A percentile compares a stretch with the other conserved stretches of the same genome.
These are phyloP conservation scores for Chloropsis hardwickii DNA, from an alignment of 2,113 vertebrate species.

Conservation along the genomic window DNA sequence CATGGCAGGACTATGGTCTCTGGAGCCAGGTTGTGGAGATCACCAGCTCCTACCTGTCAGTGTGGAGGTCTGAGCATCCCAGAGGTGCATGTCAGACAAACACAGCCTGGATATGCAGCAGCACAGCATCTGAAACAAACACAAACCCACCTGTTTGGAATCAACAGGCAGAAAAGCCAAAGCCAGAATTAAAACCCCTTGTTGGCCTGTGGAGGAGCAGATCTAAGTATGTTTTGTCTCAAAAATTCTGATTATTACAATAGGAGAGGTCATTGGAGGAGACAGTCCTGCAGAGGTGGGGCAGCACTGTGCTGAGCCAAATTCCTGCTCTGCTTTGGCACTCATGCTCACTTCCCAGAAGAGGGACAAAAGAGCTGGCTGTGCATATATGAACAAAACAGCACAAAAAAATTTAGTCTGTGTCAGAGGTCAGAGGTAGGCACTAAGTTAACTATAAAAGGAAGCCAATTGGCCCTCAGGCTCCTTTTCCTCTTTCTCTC, in stretches of 20 bases:
- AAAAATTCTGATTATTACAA: neutral
- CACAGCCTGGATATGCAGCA: neutral
- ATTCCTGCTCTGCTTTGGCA: neutral
- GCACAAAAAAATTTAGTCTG: neutral
- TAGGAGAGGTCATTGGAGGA: neutral
- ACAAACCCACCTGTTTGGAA: neutral
- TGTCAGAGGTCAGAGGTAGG: too few species aligned
- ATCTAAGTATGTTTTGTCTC: neutral
- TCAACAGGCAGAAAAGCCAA: neutral
- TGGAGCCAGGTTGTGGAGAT: neutral
- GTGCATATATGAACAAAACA: neutral
- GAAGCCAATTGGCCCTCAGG: fast-evolving
- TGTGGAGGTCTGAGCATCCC: neutral
- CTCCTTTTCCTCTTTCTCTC: neutral
- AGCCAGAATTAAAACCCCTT: neutral
- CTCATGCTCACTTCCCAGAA: neutral
- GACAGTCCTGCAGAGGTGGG: too few species aligned
- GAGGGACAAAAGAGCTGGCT: neutral
- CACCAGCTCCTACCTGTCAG: neutral
- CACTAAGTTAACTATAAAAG: neutral
- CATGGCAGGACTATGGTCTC: neutral
- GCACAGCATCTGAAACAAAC: neutral
- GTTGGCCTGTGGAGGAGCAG: neutral
- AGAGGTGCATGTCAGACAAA: neutral
- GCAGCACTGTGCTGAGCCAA: neutral